Evolutionary conservation across 2,113 vertebrate genomes (phyloP), one percentile per base, ranked within the genome.

Genomic region (Malurus alboscapulatus): DNA sequence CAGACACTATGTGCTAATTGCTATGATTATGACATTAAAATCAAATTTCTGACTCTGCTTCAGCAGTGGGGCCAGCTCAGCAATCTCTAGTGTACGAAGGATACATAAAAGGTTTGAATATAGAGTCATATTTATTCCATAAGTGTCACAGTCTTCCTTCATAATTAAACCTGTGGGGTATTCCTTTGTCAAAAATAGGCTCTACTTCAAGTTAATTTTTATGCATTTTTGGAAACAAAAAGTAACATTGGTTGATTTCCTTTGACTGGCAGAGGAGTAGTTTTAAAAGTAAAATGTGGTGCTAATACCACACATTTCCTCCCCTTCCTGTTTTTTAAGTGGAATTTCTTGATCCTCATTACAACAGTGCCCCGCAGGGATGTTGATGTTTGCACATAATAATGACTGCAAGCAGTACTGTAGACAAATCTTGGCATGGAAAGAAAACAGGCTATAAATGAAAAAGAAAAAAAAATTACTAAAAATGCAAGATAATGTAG

Each of bases 121-220:
- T 62, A 72, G 13, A 96, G 86, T 85, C 82, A 65, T 95, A 93
- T 93, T 96, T 92, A 90, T 88, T 91, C 58, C 27, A 11, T 71
- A 87, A 88, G 75, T 94, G 91, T 95, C 82, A 76, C 61, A 86
- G 26, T 77, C 66, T 96, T 96, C 77, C 67, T 54, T 94, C 75
- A 75, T 95, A 97, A 97, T 97, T 97, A 97, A 97, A 94, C 94
- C 93, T 65, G 7, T 50, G 48, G 84, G 71, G 92, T 82, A 96
- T 94, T 96, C 42, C 10, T 72, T 96, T 93, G 62, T 83, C 69
- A 71, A 76, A 92, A 68, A 48, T n/a, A 24, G 8, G 21, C 26
- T 95, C 90, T 78, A 68, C 30, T 86, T 94, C 61, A 22, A 62
- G 50, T 65, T 86, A 71, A 72, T 87, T 95, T 95, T 91, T 90